Evolutionary conservation across 1,140 invertebrate genomes (phyloP).

Genomic region (Aplysia californica): DNA sequence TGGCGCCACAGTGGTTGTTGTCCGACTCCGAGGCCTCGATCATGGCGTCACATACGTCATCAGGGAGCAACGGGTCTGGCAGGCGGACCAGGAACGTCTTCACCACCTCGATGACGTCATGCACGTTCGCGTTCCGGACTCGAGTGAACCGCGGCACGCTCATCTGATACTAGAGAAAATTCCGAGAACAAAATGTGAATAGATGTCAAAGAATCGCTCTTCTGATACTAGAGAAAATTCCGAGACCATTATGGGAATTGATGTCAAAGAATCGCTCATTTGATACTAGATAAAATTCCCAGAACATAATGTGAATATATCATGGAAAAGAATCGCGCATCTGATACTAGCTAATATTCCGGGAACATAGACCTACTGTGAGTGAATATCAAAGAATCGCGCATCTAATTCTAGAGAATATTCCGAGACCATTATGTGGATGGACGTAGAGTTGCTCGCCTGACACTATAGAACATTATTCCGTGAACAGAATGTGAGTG

Average conservation of each 20-base stretch:
- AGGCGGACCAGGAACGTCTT: constrained; percentile 5
- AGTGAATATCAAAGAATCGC: no score
- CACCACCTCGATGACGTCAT: constrained; percentile 18
- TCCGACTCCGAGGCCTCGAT: not conserved
- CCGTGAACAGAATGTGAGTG: no score
- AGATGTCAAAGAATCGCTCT: not conserved
- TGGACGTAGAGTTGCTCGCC: no score
- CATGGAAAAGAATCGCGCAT: not conserved
- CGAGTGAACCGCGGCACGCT: not conserved
- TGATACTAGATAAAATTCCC: not conserved
- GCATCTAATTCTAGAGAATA: no score
- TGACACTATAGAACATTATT: not conserved
- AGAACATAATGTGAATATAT: no score
- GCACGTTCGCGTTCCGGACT: not conserved
- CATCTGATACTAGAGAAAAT: not conserved
- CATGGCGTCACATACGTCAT: constrained; percentile 13
- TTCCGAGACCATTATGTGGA: no score
- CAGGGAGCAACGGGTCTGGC: constrained; percentile 13
- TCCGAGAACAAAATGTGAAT: no score
- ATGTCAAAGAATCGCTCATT: not conserved
- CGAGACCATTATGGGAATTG: no score
- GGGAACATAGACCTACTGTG: no score
- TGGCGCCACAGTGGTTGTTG: no score
- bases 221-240: not conserved
- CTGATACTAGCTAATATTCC: not conserved